These are phyloP conservation scores for Ceyx erithaca DNA, from an alignment of 2,797 vertebrate genomes.

Conservation along the genomic window DNA sequence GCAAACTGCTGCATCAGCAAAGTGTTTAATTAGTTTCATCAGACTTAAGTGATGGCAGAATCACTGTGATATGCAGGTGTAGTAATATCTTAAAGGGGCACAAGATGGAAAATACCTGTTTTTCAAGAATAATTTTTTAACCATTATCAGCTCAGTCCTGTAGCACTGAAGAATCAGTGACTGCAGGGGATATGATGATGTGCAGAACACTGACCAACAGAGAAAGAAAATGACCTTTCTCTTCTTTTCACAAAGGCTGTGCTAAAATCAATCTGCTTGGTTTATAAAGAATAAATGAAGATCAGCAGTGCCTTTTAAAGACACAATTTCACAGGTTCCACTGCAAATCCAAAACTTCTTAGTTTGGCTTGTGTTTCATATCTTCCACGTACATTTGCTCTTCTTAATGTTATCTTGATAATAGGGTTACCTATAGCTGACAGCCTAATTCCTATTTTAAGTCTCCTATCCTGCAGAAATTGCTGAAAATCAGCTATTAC, in stretches of 20 bases:
- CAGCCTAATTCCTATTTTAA: not conserved
- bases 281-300: not conserved
- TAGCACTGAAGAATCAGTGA: not conserved
- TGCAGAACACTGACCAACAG: not conserved
- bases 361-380: not conserved
- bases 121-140: not conserved
- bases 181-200: not conserved
- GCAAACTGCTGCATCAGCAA: not conserved
- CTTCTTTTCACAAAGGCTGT: not conserved
- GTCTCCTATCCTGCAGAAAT: constrained; percentile 22
- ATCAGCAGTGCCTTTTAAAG: not conserved
- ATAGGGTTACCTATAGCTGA: not conserved
- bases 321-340: not conserved
- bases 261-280: not conserved
- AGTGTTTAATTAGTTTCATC: not conserved
- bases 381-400: not conserved
- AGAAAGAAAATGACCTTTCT: not conserved
- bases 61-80: not conserved
- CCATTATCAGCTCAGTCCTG: not conserved
- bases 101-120: not conserved
- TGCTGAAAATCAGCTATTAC: constrained; percentile 23
- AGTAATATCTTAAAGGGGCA: not conserved
- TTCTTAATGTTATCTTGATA: not conserved
- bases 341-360: not conserved
- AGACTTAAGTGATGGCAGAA: not conserved